Evolutionary conservation across 2,888 invertebrate species (phyloP), one percentile per base, ranked within the genome.

Genomic region (Tetragonisca angustula): DNA sequence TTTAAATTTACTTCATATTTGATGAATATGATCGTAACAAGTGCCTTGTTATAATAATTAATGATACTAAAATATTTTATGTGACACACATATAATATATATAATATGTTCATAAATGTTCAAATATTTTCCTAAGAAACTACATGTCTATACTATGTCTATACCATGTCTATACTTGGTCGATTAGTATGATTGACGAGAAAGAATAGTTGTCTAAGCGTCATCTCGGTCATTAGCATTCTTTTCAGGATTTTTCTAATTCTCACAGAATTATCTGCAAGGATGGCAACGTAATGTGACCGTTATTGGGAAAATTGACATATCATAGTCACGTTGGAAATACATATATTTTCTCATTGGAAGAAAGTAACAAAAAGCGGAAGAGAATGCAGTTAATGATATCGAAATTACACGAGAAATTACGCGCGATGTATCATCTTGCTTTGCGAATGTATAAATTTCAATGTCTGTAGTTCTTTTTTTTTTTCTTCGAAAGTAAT

Each of bases 211-310:
- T 73, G 59, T 64, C 65, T 36, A 50, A 67, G 36, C 56, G 15
- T 36, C 11, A 32, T 50, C 36, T 17, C n/a, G 32, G 52, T 4
- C 6, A 70, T 59, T 68, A 21, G 36, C n/a, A 17, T 52, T 54
- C 61, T 69, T 69, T 70, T 11, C 61, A 4, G 17, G 27, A 24
- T 65, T 76, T 64, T 13, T 74, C 17, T 6, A 52, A 5, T 11
- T 15, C n/a, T 52, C 67, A 21, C 21, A 0, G 56, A 5, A 76
- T 81, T 79, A 81, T 70, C 79, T 19, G 54, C 68, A 54, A 87
- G 73, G 62, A 74, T 71, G 54, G 21, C 67, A 62, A 32, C 9
- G 9, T 43, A 43, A 9, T 27, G 17, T 32, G 32, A 27, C 21
- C 21, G 32, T 21, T 27, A 13, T 2, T 21, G 21, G 13, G 21